A percentile compares a stretch with the other conserved stretches of the same genome.
Evolutionary conservation across 2,113 vertebrate genomes (phyloP).

Genomic region (Ranitomeya imitator): DNA sequence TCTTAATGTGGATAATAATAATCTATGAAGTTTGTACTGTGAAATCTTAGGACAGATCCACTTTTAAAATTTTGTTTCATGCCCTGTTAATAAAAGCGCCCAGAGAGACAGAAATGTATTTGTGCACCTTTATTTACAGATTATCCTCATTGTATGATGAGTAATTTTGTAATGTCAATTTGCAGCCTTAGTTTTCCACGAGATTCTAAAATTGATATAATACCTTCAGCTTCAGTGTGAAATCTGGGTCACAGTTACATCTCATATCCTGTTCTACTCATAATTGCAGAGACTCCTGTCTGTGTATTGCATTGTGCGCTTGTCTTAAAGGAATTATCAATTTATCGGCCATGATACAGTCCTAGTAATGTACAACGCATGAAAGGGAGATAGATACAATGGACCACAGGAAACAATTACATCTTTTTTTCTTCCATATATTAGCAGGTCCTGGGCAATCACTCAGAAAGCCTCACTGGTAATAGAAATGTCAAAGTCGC

Average conservation of each 20-base stretch:
- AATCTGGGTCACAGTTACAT: background rate
- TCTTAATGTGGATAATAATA: no score
- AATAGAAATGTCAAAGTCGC: constrained; percentile 3
- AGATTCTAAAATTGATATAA: background rate
- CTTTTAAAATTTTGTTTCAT: background rate
- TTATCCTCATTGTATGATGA: background rate
- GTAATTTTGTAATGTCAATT: background rate
- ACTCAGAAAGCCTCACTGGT: background rate
- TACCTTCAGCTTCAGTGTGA: background rate
- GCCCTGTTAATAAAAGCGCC: background rate
- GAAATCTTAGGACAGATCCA: no score
- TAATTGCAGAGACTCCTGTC: background rate
- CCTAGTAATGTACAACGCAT: background rate
- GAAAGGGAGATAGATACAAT: constrained; percentile 4
- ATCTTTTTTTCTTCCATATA: background rate
- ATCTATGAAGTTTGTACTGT: no score
- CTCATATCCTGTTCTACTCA: background rate
- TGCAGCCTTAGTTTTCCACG: background rate
- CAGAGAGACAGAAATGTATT: background rate
- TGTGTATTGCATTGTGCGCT: background rate
- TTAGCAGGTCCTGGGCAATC: background rate
- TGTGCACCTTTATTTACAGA: background rate
- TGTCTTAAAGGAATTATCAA: background rate
- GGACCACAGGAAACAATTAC: background rate
- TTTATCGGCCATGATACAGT: background rate